Percentiles rank a stretch among this genome's conserved stretches.
Evolutionary conservation across 2,113 vertebrate species (phyloP).

Genomic region (Dasyurus viverrinus): DNA sequence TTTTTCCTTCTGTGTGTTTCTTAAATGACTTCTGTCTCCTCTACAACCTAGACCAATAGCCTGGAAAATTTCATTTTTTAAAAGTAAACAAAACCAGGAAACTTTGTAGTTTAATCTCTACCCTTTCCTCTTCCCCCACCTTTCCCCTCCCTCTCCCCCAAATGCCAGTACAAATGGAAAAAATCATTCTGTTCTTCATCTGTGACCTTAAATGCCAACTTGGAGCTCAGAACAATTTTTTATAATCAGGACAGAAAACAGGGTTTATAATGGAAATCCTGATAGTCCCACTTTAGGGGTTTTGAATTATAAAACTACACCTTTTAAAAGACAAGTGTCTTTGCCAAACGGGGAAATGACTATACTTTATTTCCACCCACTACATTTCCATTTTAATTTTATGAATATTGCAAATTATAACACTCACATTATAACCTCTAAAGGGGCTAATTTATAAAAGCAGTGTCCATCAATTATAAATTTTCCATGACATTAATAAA

Average conservation of each 20-base stretch:
- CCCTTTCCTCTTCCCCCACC: neutral
- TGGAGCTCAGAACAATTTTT: conserved; percentile 54
- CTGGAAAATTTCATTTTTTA: conserved; percentile 66
- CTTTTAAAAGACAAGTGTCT: conserved; percentile 83
- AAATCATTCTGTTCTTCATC: conserved; percentile 29
- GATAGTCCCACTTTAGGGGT: conserved; percentile 73
- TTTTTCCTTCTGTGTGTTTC: neutral
- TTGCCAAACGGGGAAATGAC: conserved; percentile 82
- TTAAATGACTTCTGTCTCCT: neutral
- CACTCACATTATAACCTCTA: conserved; percentile 84
- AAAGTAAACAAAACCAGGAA: conserved; percentile 69
- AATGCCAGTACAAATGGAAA: conserved; percentile 38
- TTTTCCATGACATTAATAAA: conserved; percentile 88
- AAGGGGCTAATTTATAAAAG: conserved; percentile 87
- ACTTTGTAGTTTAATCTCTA: conserved; percentile 34
- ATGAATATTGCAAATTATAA: conserved; percentile 87
- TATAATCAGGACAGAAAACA: conserved; percentile 71
- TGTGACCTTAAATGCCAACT: conserved; percentile 37
- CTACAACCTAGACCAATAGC: conserved; percentile 36
- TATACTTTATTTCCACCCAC: conserved; percentile 83
- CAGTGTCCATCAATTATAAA: conserved; percentile 87
- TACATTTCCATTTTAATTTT: conserved; percentile 87
- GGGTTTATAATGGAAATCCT: conserved; percentile 74
- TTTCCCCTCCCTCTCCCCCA: neutral
- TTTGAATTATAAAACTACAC: conserved; percentile 80